These are phyloP conservation scores for Eudemis profundana DNA, from an alignment of 2,888 invertebrate species.

Conservation along the genomic window DNA sequence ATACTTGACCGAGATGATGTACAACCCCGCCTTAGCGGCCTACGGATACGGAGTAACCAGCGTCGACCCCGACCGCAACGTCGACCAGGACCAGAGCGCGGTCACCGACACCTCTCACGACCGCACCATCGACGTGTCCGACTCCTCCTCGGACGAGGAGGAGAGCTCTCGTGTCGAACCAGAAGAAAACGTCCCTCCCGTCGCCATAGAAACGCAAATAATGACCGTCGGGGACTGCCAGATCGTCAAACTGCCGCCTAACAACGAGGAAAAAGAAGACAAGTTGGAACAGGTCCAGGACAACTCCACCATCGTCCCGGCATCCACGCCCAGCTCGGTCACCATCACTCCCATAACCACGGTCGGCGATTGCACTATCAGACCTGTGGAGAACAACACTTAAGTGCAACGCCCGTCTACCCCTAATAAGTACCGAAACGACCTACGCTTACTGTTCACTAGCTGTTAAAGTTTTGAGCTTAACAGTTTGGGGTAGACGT, in stretches of 20 bases:
- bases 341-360: slow-evolving; percentile 80
- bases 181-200: slow-evolving; percentile 70
- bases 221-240: slow-evolving; percentile 84
- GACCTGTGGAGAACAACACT: slow-evolving; percentile 76
- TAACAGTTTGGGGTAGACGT: slow-evolving; percentile 46
- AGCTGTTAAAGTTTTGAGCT: slow-evolving; percentile 24
- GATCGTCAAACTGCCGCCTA: slow-evolving; percentile 77
- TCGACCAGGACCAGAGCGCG: slow-evolving; percentile 64
- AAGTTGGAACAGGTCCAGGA: slow-evolving; percentile 60
- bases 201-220: slow-evolving; percentile 74
- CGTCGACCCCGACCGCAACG: slow-evolving; percentile 70
- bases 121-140: slow-evolving; percentile 77
- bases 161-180: slow-evolving; percentile 65
- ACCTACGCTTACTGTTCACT: slow-evolving; percentile 26
- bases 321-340: slow-evolving; percentile 70
- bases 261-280: slow-evolving; percentile 66
- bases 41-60: slow-evolving; percentile 70
- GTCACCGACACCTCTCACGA: slow-evolving; percentile 65
- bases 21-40: slow-evolving; percentile 69
- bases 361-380: slow-evolving; percentile 80
- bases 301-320: slow-evolving; percentile 53
- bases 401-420: slow-evolving; percentile 53
- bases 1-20: slow-evolving; percentile 82
- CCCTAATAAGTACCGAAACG: slow-evolving; percentile 1
- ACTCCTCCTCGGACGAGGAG: slow-evolving; percentile 75